phyloP scores from a whole-genome alignment of 2,797 vertebrate genomes.

The Sebastes steindachneri region DNA sequence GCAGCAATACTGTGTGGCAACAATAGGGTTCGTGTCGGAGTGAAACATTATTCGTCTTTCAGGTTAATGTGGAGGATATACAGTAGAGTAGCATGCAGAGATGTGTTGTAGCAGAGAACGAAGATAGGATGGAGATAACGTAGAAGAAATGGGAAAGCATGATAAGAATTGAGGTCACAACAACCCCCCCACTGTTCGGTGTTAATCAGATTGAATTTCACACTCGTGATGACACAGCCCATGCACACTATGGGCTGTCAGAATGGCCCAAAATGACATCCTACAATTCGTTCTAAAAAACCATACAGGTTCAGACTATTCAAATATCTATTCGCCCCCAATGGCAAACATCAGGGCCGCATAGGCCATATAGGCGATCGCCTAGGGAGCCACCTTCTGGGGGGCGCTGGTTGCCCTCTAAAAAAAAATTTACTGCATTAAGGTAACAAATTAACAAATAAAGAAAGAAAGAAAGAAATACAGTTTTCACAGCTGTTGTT shows the following conservation, averaged over 20 bases:
- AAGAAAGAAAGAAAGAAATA: no score
- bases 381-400: no score
- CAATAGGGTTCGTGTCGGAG: conserved; percentile 16
- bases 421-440: no score
- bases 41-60: not conserved
- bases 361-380: fast-evolving
- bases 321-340: not conserved
- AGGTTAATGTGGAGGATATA: not conserved
- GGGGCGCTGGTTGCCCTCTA: no score
- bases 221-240: not conserved
- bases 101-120: not conserved
- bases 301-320: not conserved
- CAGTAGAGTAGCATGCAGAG: not conserved
- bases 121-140: not conserved
- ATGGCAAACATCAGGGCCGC: no score
- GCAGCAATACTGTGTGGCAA: conserved; percentile 20
- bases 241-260: not conserved
- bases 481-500: no score
- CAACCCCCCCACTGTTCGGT: not conserved
- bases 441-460: no score
- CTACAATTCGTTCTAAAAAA: not conserved
- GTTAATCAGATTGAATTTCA: not conserved
- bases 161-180: not conserved
- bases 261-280: not conserved
- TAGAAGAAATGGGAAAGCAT: not conserved